phyloP scores from a whole-genome alignment of 2,113 vertebrate species.

The Hippopotamus amphibius region DNA sequence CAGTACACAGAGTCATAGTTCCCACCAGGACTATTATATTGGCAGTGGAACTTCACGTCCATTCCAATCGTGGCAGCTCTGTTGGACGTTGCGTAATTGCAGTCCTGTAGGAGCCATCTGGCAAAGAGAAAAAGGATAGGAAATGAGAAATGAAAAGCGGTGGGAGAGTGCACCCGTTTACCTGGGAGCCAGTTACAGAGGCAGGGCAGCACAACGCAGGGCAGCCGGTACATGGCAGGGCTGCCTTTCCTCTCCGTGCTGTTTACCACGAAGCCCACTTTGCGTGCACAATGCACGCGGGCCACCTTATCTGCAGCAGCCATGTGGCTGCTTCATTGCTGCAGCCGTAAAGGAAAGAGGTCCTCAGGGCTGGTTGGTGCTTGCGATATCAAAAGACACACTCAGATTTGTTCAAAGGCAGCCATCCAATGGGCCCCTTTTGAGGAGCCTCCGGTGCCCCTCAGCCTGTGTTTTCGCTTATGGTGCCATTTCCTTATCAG shows the following conservation, averaged over 20 bases:
- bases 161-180: neutral
- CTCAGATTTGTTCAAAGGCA: constrained; percentile 64
- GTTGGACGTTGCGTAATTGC: neutral
- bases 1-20: constrained; percentile 3
- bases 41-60: neutral
- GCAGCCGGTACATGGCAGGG: neutral
- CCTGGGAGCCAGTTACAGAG: constrained; percentile 26
- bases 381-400: constrained; percentile 56
- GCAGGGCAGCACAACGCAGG: neutral
- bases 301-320: constrained; percentile 75
- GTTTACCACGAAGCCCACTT: constrained; percentile 17
- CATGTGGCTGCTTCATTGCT: constrained; percentile 69
- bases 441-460: neutral
- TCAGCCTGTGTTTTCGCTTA: neutral
- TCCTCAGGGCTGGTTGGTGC: constrained; percentile 64
- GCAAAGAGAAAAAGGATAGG: neutral
- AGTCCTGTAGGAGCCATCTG: neutral
- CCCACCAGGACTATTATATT: neutral
- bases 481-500: constrained; percentile 67
- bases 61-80: too few relatives aligned
- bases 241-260: neutral
- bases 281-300: constrained; percentile 62
- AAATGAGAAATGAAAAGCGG: neutral
- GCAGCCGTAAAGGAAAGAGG: constrained; percentile 72
- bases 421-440: constrained; percentile 26